Percentiles rank a stretch among this genome's conserved stretches.
phyloP scores from a whole-genome alignment of 2,888 invertebrate species.

The Torymus tubicola region DNA sequence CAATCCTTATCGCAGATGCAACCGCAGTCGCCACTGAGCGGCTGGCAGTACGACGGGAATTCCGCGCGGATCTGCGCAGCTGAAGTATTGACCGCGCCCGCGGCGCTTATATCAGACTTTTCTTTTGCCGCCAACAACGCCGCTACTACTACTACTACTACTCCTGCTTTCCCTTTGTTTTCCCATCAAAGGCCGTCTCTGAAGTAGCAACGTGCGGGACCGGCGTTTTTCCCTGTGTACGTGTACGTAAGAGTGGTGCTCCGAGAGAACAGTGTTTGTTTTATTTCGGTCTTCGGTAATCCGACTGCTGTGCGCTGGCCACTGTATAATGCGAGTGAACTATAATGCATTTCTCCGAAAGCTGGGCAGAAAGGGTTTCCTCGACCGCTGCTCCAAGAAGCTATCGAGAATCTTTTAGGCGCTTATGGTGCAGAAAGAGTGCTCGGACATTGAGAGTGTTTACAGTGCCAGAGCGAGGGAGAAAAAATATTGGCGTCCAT shows the following conservation, averaged over 20 bases:
- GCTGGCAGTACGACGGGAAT: too few relatives aligned
- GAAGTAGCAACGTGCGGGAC: background rate
- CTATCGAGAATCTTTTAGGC: too few relatives aligned
- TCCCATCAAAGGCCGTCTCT: conserved; percentile 6
- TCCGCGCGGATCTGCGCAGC: conserved; percentile 67
- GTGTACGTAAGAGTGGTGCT: too few relatives aligned
- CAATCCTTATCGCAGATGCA: too few relatives aligned
- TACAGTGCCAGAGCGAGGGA: conserved; percentile 18
- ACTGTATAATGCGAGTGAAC: background rate
- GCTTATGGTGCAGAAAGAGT: background rate
- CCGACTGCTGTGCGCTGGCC: too few relatives aligned
- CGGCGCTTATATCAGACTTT: background rate
- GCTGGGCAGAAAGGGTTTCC: too few relatives aligned
- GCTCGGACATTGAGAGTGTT: background rate
- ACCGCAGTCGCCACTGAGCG: too few relatives aligned
- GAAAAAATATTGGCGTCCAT: conserved; percentile 21
- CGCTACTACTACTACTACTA: too few relatives aligned
- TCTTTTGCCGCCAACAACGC: too few relatives aligned
- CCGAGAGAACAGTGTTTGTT: background rate
- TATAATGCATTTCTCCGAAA: conserved; percentile 9
- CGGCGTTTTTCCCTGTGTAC: background rate
- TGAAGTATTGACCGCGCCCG: conserved; percentile 69
- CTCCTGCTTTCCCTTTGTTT: conserved; percentile 28
- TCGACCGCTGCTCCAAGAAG: too few relatives aligned
- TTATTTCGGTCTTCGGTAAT: background rate